Evolutionary conservation across 2,797 vertebrate species (phyloP).

Genomic region (Diplodus puntazzo): DNA sequence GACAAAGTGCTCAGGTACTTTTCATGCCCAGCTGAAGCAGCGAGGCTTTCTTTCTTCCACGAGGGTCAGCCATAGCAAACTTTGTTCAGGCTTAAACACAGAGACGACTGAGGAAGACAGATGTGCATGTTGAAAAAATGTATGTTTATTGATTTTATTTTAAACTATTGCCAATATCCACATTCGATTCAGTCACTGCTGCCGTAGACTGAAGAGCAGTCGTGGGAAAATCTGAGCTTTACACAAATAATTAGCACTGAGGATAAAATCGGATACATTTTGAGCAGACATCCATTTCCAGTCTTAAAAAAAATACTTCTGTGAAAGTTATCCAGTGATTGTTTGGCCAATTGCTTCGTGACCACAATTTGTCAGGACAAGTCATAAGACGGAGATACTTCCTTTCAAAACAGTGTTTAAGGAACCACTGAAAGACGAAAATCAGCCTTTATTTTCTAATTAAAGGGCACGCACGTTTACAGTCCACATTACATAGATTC

Average conservation of each 20-base stretch:
- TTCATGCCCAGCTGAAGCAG: slow-evolving; percentile 42
- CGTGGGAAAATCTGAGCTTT: slow-evolving; percentile 62
- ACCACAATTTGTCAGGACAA: slow-evolving; percentile 80
- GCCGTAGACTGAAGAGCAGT: slow-evolving; percentile 21
- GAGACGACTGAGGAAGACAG: slow-evolving; percentile 52
- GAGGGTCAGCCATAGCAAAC: slow-evolving; percentile 47
- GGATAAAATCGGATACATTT: slow-evolving; percentile 65
- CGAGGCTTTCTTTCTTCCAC: slow-evolving; percentile 28
- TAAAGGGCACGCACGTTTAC: slow-evolving; percentile 71
- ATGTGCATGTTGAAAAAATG: slow-evolving; percentile 38
- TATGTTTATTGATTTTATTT: slow-evolving; percentile 55
- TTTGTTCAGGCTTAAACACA: slow-evolving; percentile 31
- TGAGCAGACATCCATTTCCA: slow-evolving; percentile 66
- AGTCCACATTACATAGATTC: slow-evolving; percentile 73
- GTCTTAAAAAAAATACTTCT: slow-evolving; percentile 58
- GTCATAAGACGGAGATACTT: slow-evolving; percentile 80
- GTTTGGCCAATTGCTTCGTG: slow-evolving; percentile 67
- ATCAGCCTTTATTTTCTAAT: slow-evolving; percentile 79
- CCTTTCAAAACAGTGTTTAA: slow-evolving; percentile 82
- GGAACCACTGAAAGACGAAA: slow-evolving; percentile 77
- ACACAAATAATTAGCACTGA: slow-evolving; percentile 63
- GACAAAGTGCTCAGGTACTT: slow-evolving; percentile 58
- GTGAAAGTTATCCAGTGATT: slow-evolving; percentile 65
- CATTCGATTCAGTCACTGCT: slow-evolving; percentile 43
- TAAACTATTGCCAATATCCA: slow-evolving; percentile 51